Conservation (phyloP, 2,888 invertebrate genomes). For the Trypoxylon attenuatum region DNA sequence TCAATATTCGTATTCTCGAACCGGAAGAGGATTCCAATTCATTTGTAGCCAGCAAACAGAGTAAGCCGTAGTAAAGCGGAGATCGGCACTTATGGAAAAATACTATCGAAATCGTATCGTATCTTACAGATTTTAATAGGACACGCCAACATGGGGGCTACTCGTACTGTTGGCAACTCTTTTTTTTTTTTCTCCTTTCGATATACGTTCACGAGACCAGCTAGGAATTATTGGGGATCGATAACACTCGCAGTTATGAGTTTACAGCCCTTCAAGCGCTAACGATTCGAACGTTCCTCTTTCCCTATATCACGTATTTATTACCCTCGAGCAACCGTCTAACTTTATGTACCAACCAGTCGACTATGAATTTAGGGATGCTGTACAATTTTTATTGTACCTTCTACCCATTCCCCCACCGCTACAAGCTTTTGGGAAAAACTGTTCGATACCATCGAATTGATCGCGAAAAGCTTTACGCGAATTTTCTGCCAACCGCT, state of each 20-base stretch:
- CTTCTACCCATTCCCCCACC: background rate
- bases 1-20: too few relatives aligned
- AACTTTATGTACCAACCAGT: background rate
- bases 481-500: too few relatives aligned
- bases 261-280: slow-evolving; percentile 7
- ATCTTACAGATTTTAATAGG: background rate
- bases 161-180: background rate
- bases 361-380: background rate
- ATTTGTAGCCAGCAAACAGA: too few relatives aligned
- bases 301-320: slow-evolving; percentile 7
- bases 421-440: background rate
- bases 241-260: slow-evolving; percentile 20
- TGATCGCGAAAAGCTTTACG: too few relatives aligned
- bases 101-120: background rate
- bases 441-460: background rate
- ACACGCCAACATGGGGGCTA: background rate
- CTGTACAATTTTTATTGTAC: background rate
- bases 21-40: too few relatives aligned
- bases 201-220: background rate
- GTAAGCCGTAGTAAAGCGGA: too few relatives aligned
- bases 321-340: slow-evolving; percentile 5
- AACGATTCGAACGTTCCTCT: slow-evolving; percentile 11
- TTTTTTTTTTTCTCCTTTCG: background rate
- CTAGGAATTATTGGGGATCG: slow-evolving; percentile 28
- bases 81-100: too few relatives aligned